These are phyloP conservation scores for Catonia carolina DNA, from an alignment of 2,888 invertebrate species.

Conservation along the genomic window DNA sequence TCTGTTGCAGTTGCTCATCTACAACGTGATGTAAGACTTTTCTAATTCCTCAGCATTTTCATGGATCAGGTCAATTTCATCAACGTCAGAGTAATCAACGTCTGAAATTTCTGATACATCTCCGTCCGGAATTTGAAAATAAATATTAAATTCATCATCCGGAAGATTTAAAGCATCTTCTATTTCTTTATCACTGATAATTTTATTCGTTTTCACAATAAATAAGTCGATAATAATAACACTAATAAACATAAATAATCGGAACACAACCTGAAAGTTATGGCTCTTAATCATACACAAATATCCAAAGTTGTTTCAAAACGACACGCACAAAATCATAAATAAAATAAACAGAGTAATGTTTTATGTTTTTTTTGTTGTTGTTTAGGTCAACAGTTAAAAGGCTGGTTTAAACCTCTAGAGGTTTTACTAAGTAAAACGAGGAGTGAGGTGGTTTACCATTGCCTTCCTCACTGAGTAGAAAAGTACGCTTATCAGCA, in stretches of 20 bases:
- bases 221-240: neutral
- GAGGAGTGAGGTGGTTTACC: too few species aligned
- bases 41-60: neutral
- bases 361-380: too few species aligned
- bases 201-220: neutral
- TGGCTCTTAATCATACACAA: neutral
- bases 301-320: neutral
- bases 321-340: neutral
- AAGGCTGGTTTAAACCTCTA: too few species aligned
- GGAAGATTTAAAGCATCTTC: neutral
- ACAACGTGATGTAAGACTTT: neutral
- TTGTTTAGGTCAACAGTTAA: too few species aligned
- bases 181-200: neutral
- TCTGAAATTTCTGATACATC: slow-evolving; percentile 3
- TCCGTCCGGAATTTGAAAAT: neutral
- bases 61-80: neutral
- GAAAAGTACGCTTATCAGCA: too few species aligned
- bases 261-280: neutral
- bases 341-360: too few species aligned
- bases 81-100: neutral
- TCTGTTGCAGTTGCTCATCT: neutral
- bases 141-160: neutral
- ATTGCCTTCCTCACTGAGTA: too few species aligned
- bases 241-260: neutral
- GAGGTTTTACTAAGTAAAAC: too few species aligned